A percentile compares a stretch with the other conserved stretches of the same genome.
Evolutionary conservation across 2,888 invertebrate genomes (phyloP).

Genomic region (Drosophila melanocephala): DNA sequence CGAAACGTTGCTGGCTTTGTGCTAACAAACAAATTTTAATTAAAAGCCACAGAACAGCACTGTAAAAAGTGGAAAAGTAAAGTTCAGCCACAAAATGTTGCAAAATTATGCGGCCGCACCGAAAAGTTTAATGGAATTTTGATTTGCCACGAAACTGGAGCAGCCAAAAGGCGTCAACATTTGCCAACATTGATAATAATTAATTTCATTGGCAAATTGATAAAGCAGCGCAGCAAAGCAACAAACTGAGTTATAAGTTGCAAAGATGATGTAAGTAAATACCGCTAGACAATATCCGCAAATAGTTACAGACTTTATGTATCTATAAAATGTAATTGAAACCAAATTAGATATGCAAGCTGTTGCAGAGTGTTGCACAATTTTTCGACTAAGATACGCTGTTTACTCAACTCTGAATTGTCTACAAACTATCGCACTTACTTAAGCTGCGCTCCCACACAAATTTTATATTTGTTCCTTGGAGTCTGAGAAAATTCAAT

Average conservation of each 20-base stretch:
- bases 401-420: background rate
- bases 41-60: constrained; percentile 65
- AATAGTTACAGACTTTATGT: background rate
- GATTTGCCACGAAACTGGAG: constrained; percentile 44
- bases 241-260: background rate
- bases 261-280: background rate
- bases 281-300: background rate
- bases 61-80: constrained; percentile 68
- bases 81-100: constrained; percentile 70
- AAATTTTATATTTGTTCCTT: background rate
- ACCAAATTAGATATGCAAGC: background rate
- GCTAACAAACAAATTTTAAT: constrained; percentile 71
- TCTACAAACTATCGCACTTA: background rate
- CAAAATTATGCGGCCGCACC: constrained; percentile 64
- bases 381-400: background rate
- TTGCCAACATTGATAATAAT: constrained; percentile 43
- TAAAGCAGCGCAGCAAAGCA: constrained; percentile 12
- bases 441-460: background rate
- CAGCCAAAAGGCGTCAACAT: constrained; percentile 34
- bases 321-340: background rate
- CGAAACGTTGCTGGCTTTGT: constrained; percentile 44
- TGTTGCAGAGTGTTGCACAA: background rate
- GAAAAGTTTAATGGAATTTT: constrained; percentile 62
- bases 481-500: background rate
- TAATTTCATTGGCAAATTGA: constrained; percentile 41